Conservation (phyloP, 2,888 invertebrate genomes). For the Argyresthia albistria region DNA sequence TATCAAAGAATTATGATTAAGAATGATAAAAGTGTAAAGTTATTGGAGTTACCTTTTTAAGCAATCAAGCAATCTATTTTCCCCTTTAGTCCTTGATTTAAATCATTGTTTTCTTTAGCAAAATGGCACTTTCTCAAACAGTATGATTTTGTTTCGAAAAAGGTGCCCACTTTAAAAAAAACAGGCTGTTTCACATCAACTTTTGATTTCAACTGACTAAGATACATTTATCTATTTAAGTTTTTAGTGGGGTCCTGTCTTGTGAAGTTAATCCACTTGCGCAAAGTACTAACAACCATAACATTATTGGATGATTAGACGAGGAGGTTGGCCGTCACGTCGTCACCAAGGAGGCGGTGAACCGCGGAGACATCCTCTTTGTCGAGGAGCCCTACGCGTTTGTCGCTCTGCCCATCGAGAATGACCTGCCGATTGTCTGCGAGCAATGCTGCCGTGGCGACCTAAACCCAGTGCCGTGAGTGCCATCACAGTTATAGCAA, state of each 20-base stretch:
- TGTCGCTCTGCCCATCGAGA: slow-evolving; percentile 75
- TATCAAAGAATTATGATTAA: no score
- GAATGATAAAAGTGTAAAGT: no score
- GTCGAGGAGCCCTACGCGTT: slow-evolving; percentile 87
- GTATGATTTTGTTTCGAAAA: no score
- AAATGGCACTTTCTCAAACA: background rate
- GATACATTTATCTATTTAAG: no score
- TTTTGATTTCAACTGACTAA: no score
- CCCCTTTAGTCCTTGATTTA: no score
- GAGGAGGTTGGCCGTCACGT: slow-evolving; percentile 78
- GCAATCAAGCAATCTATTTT: no score
- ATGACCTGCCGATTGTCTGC: slow-evolving; percentile 70
- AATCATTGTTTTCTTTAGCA: background rate
- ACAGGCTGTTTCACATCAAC: no score
- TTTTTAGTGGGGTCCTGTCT: no score
- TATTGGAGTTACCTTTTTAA: no score
- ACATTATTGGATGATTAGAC: slow-evolving; percentile 30
- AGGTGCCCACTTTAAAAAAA: no score
- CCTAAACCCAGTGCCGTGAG: slow-evolving; percentile 77
- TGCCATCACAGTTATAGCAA: slow-evolving; percentile 13
- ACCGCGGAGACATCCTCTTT: slow-evolving; percentile 81
- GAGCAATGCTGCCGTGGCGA: slow-evolving; percentile 79
- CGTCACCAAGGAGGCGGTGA: slow-evolving; percentile 68
- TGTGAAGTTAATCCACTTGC: no score
- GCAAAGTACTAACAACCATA: background rate